These are phyloP conservation scores for Alsophila aescularia DNA, from an alignment of 2,888 invertebrate genomes.

Conservation along the genomic window DNA sequence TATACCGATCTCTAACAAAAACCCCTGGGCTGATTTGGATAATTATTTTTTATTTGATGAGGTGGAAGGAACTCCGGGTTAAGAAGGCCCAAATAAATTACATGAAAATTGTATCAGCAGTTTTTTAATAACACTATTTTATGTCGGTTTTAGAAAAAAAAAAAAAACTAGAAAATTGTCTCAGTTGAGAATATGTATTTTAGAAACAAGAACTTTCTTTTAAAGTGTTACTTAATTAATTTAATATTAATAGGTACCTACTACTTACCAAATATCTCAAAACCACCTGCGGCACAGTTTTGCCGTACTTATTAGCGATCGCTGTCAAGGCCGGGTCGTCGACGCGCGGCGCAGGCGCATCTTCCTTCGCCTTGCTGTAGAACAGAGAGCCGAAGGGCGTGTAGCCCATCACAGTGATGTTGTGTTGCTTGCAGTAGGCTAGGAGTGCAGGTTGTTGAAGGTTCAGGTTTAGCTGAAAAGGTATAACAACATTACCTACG, in stretches of 20 bases:
- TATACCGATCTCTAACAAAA: no score
- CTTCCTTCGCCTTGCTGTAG: conserved; percentile 69
- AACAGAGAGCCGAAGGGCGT: conserved; percentile 87
- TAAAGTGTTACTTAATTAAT: no score
- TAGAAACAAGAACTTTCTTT: no score
- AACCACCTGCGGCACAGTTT: conserved; percentile 86
- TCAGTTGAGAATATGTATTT: no score
- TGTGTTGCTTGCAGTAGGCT: conserved; percentile 86
- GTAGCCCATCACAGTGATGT: conserved; percentile 88
- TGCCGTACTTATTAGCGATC: conserved; percentile 85
- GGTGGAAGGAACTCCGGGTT: no score
- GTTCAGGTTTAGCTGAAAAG: conserved; percentile 83
- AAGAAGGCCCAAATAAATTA: no score
- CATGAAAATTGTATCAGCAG: no score
- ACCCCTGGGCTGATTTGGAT: no score
- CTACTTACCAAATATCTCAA: conserved; percentile 86
- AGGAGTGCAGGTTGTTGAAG: conserved; percentile 88
- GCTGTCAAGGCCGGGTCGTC: conserved; percentile 79
- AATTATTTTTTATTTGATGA: no score
- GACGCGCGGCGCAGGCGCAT: conserved; percentile 80
- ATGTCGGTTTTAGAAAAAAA: no score
- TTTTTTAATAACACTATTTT: no score
- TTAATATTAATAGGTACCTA: not conserved
- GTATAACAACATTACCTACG: not conserved
- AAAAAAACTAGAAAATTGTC: no score